phyloP scores from a whole-genome alignment of 2,113 vertebrate species.

The Ancistrus triradiatus region DNA sequence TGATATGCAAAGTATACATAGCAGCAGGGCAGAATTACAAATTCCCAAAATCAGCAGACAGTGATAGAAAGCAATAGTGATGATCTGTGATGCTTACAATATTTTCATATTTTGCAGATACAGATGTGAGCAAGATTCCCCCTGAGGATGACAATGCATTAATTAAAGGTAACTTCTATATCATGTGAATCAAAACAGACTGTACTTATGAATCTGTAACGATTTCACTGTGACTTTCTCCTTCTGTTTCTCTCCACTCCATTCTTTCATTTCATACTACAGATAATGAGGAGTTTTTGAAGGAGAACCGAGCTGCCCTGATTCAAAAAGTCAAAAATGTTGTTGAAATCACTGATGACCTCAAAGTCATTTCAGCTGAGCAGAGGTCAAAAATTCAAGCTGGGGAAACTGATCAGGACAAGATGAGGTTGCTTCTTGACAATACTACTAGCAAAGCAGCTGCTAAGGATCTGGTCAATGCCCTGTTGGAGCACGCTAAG shows the following conservation, averaged over 20 bases:
- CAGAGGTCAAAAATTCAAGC: conserved; percentile 17
- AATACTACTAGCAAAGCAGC: not conserved
- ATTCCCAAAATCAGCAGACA: too few relatives aligned
- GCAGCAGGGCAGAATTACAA: too few relatives aligned
- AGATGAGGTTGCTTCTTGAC: conserved; percentile 44
- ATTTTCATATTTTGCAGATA: too few relatives aligned
- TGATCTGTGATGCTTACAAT: too few relatives aligned
- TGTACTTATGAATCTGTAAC: too few relatives aligned
- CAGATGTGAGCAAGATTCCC: too few relatives aligned
- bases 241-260: not conserved
- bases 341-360: conserved; percentile 35
- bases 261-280: conserved; percentile 30
- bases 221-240: not conserved
- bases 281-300: conserved; percentile 23
- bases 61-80: too few relatives aligned
- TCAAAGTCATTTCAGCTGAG: conserved; percentile 20
- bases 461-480: conserved; percentile 26
- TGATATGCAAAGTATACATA: too few relatives aligned
- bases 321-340: conserved; percentile 30
- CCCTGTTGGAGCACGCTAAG: conserved; percentile 14
- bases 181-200: too few relatives aligned
- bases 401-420: conserved; percentile 2
- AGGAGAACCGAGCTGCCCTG: not conserved
- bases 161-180: too few relatives aligned
- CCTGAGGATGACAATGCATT: too few relatives aligned